Base-by-base conservation (phyloP, 30 jellyfish, hydroid and myxozoan species). In the Morbakka virulenta region DNA sequence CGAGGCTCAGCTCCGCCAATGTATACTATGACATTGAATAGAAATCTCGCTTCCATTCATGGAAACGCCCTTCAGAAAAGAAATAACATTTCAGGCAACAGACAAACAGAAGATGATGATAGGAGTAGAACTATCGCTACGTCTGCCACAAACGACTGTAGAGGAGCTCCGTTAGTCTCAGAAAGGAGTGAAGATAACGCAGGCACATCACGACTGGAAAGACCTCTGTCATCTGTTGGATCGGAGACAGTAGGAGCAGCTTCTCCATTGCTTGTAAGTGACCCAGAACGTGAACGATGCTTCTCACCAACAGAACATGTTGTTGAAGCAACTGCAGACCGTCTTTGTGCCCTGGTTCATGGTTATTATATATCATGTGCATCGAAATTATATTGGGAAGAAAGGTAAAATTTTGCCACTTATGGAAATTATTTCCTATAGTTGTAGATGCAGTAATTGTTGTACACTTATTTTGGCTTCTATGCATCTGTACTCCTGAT, bases 331-430 rank as follows among this genome's bases (percentile, higher is more conserved):
- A 48, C 86, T 28, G 96, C 95, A 20, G 96, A 83, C 51, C 87
- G 98, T 4, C 24, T 90, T 31, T 90, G 98, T 80, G 95, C 98
- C 13, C 83, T 74, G 14, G 77, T 90, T 34, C 96, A 90, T 72
- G 98, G 98, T n/a, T 90, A 41, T 66, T 74, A 83, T 57, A 49
- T 90, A 49, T 62, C 79, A 20, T 85, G 95, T 62, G 57, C 23
- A 26, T 32, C 81, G 3, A 57, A 72, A 6, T 89, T 93, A 24
- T 93, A 32, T 30, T 90, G 98, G 98, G 94, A 88, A 31, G 34
- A 17, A 41, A 41, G 57, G 57, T 41, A 17, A 41, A 17, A 17
- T 17, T 6, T 41, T 41, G 57, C n/a, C n/a, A n/a, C n/a, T n/a
- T n/a, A n/a, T n/a, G n/a, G n/a, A n/a, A n/a, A n/a, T n/a, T n/a